Conservation (phyloP, 2,888 invertebrate species). For the Aricia artaxerxes region DNA sequence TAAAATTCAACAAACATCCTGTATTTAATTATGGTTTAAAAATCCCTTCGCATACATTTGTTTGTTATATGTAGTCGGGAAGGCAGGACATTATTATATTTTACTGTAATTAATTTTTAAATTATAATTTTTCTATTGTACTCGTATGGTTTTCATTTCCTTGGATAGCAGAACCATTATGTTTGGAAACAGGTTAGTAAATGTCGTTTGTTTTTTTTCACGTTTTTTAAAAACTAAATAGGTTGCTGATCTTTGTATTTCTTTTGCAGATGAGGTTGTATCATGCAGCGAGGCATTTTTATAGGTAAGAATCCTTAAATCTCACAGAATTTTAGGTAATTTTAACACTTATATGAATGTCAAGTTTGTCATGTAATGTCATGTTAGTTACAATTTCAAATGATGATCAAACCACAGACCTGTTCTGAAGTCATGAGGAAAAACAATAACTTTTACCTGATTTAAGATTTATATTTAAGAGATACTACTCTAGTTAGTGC, state of each 20-base stretch:
- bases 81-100: slow-evolving; percentile 61
- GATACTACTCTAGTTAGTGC: too few species aligned
- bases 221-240: not conserved
- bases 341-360: not conserved
- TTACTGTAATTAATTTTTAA: slow-evolving; percentile 79
- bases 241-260: slow-evolving; percentile 31
- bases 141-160: slow-evolving; percentile 52
- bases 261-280: slow-evolving; percentile 20
- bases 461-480: not conserved
- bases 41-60: slow-evolving; percentile 46
- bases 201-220: slow-evolving; percentile 23
- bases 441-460: slow-evolving; percentile 40
- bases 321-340: not conserved
- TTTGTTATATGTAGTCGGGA: slow-evolving; percentile 56
- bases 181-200: slow-evolving; percentile 49
- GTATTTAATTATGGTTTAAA: slow-evolving; percentile 31
- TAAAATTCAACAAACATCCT: slow-evolving; percentile 33
- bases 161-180: slow-evolving; percentile 31
- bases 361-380: too few species aligned
- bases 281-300: not conserved
- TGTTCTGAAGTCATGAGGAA: slow-evolving; percentile 35
- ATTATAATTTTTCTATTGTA: slow-evolving; percentile 80
- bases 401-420: slow-evolving; percentile 35
- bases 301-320: not conserved
- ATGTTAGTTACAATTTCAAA: not conserved